A percentile compares a stretch with the other conserved stretches of the same genome.
Conservation (phyloP, 2,888 invertebrate genomes). For the Gisinianus flammeolus region DNA sequence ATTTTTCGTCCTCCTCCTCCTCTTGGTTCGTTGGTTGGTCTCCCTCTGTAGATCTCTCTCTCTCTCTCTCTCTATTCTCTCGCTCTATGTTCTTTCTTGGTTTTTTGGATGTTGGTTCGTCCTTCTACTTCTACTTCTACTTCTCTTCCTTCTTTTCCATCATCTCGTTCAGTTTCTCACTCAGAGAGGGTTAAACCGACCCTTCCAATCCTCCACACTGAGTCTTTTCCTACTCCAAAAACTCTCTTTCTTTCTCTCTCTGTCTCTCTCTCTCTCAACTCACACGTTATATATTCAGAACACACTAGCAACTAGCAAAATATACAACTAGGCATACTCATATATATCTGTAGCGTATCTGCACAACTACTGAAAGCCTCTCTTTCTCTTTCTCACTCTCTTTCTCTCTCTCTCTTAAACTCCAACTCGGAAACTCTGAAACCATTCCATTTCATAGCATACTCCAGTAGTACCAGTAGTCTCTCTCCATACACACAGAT, state of each 20-base stretch:
- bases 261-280: not conserved
- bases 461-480: too few species aligned
- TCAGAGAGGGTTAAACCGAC: not conserved
- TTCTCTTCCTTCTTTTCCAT: not conserved
- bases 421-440: too few species aligned
- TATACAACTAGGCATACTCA: constrained; percentile 5
- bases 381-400: constrained; percentile 1
- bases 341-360: too few species aligned
- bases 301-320: not conserved
- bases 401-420: too few species aligned
- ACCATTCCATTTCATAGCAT: too few species aligned
- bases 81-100: too few species aligned
- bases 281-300: not conserved
- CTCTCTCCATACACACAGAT: too few species aligned
- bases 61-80: constrained; percentile 6
- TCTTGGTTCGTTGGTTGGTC: not conserved
- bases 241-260: not conserved
- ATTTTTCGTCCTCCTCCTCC: too few species aligned
- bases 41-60: not conserved
- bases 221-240: too few species aligned
- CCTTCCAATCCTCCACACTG: not conserved
- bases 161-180: not conserved
- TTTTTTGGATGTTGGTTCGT: too few species aligned
- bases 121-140: not conserved
- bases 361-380: too few species aligned